Evolutionary conservation across 2,113 vertebrate genomes (phyloP).

Genomic region (Bufo gargarizans): DNA sequence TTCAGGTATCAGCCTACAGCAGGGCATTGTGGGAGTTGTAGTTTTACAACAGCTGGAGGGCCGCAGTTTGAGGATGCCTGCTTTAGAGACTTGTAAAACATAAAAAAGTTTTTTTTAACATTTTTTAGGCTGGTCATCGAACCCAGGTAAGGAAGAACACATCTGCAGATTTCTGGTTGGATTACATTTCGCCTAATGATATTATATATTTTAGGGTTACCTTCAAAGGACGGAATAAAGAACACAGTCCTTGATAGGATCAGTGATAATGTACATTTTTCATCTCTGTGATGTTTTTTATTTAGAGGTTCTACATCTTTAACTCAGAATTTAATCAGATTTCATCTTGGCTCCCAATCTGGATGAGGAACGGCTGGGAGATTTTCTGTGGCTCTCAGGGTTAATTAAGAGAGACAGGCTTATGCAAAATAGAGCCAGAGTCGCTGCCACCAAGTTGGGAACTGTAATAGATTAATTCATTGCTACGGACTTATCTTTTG

Average conservation of each 20-base stretch:
- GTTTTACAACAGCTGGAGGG: too few relatives aligned
- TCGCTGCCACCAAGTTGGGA: slow-evolving; percentile 61
- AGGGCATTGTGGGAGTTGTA: too few relatives aligned
- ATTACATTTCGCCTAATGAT: background rate
- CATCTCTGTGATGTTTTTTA: background rate
- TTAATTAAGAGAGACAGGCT: slow-evolving; percentile 59
- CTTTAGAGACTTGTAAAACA: too few relatives aligned
- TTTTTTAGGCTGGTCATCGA: too few relatives aligned
- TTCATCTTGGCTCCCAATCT: slow-evolving; percentile 22
- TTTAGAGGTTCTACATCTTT: slow-evolving; percentile 27
- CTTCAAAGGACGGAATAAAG: background rate
- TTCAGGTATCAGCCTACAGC: too few relatives aligned
- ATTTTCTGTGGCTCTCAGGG: slow-evolving; percentile 55
- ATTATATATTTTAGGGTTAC: background rate
- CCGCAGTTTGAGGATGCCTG: too few relatives aligned
- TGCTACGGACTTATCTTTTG: slow-evolving; percentile 58
- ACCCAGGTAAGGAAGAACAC: too few relatives aligned
- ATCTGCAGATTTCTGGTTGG: background rate
- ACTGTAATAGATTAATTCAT: slow-evolving; percentile 66
- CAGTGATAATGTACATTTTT: slow-evolving; percentile 18
- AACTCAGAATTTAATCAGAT: slow-evolving; percentile 56
- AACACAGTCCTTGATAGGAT: background rate
- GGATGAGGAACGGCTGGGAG: background rate
- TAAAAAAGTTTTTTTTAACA: too few relatives aligned
- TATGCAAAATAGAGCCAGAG: slow-evolving; percentile 59